A percentile compares a stretch with the other conserved stretches of the same genome.
phyloP scores from a whole-genome alignment of 37 sponge, comb jelly and placozoan species.

The Crambe crambe region DNA sequence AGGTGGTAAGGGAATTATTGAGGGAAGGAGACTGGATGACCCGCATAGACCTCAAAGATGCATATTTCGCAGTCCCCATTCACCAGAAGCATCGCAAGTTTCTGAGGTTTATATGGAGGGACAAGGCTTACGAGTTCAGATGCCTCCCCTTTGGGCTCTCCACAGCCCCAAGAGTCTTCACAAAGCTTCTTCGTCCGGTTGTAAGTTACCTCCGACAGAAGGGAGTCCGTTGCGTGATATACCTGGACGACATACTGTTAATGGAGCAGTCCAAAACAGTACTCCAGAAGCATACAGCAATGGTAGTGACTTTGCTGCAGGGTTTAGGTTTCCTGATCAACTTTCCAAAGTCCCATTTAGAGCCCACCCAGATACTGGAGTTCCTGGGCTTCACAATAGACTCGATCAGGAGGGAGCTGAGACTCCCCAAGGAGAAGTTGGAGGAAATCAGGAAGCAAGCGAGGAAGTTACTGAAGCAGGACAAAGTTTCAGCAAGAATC shows the following conservation, averaged over 20 bases:
- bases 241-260: not conserved
- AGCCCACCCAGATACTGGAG: not conserved
- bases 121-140: constrained; percentile 5
- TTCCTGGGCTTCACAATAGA: constrained; percentile 5
- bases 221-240: not conserved
- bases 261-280: not conserved
- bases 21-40: not conserved
- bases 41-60: constrained; percentile 13
- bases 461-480: not conserved
- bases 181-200: not conserved
- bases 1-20: constrained; percentile 14
- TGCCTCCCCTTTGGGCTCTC: constrained; percentile 7
- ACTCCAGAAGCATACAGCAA: not conserved
- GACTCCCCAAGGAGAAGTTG: constrained; percentile 8
- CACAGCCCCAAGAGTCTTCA: not conserved
- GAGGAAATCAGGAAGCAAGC: not conserved
- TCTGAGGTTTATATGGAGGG: constrained; percentile 14
- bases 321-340: constrained; percentile 1
- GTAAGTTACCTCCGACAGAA: not conserved
- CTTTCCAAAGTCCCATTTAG: not conserved
- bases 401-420: not conserved
- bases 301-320: not conserved
- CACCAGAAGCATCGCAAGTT: not conserved
- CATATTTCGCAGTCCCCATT: constrained; percentile 15
- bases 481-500: not conserved